Conservation (phyloP, 2,797 vertebrate genomes). For the Morelia viridis region DNA sequence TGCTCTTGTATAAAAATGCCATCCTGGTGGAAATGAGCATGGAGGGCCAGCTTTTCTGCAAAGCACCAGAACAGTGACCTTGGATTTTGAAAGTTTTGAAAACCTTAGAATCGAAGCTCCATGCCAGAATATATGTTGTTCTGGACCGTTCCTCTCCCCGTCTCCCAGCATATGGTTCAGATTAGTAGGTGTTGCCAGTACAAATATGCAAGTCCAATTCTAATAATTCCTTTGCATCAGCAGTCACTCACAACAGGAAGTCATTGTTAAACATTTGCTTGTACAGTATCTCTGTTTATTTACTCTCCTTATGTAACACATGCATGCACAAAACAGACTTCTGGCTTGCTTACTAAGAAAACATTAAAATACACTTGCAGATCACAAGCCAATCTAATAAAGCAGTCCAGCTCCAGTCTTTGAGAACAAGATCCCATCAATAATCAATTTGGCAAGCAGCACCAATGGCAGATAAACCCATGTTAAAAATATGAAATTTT, state of each 20-base stretch:
- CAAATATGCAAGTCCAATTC: background rate
- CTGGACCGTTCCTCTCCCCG: background rate
- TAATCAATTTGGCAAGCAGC: background rate
- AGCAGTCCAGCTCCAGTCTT: background rate
- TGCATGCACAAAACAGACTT: background rate
- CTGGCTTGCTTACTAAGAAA: background rate
- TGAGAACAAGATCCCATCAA: background rate
- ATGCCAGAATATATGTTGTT: background rate
- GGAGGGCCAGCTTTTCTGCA: background rate
- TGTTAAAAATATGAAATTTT: background rate
- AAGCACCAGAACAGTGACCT: background rate
- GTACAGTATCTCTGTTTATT: background rate
- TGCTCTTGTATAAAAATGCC: background rate
- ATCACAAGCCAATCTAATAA: background rate
- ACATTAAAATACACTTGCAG: background rate
- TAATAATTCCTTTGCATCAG: background rate
- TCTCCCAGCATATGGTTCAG: background rate
- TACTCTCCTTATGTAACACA: background rate
- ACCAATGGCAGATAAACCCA: background rate
- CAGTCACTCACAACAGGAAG: background rate
- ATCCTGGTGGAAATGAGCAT: background rate
- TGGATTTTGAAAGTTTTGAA: background rate
- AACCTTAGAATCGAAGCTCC: background rate
- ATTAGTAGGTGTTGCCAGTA: background rate
- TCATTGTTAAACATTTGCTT: background rate